These are phyloP conservation scores for Cryptotermes secundus DNA, from an alignment of 1,140 invertebrate genomes.

Conservation along the genomic window DNA sequence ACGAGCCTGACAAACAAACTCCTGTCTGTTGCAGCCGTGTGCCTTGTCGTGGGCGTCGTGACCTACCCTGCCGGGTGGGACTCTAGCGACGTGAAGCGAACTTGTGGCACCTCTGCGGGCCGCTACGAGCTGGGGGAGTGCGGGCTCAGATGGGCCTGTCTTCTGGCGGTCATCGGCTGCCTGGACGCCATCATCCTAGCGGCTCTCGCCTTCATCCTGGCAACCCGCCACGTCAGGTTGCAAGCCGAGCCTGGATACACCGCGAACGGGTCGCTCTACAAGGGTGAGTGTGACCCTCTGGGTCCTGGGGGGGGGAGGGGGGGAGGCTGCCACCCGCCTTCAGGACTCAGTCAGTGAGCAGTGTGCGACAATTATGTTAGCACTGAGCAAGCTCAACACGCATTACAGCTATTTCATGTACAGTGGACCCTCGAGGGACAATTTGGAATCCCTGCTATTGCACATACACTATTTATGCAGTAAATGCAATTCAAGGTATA, in stretches of 20 bases:
- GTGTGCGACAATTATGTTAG: too few relatives aligned
- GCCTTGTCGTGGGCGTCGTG: constrained; percentile 78
- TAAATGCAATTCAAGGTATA: too few relatives aligned
- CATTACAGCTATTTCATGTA: too few relatives aligned
- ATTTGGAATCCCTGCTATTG: too few relatives aligned
- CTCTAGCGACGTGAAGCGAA: constrained; percentile 72
- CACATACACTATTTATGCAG: too few relatives aligned
- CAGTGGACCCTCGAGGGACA: too few relatives aligned
- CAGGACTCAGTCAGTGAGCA: too few relatives aligned
- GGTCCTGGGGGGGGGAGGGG: too few relatives aligned
- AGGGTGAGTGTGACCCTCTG: constrained; percentile 53
- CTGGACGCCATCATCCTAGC: constrained; percentile 88
- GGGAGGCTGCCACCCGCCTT: too few relatives aligned
- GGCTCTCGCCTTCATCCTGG: constrained; percentile 90
- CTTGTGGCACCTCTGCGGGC: constrained; percentile 80
- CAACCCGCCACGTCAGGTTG: constrained; percentile 80
- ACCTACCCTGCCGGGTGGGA: constrained; percentile 95
- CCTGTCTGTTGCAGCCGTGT: constrained; percentile 65
- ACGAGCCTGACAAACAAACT: too few relatives aligned
- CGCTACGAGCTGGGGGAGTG: constrained; percentile 78
- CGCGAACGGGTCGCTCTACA: constrained; percentile 54
- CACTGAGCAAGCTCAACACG: too few relatives aligned
- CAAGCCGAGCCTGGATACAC: constrained; percentile 76
- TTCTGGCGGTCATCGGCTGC: constrained; percentile 88
- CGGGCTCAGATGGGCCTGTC: constrained; percentile 91